Evolutionary conservation across 2,797 vertebrate genomes (phyloP).

Genomic region (Octomys mimax): DNA sequence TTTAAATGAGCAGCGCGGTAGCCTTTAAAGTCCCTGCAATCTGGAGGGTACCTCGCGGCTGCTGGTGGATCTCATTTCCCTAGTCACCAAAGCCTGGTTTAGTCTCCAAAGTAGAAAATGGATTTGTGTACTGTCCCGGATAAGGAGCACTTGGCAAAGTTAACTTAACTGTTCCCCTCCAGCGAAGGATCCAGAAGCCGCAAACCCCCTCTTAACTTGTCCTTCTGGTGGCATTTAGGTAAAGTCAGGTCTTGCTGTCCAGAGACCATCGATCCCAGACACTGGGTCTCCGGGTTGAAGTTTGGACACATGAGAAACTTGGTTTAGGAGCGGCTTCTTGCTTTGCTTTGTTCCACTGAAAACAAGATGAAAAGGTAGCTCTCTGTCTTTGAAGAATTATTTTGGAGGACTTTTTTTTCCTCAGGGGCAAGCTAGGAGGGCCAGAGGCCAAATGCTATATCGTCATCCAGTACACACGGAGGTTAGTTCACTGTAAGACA

Average conservation of each 20-base stretch:
- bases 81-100: neutral
- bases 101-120: neutral
- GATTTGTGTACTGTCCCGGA: neutral
- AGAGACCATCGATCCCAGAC: neutral
- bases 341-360: neutral
- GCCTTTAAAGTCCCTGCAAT: neutral
- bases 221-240: neutral
- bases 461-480: fast-evolving
- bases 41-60: neutral
- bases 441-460: too few relatives aligned
- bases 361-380: slow-evolving; percentile 12
- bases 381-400: slow-evolving; percentile 8
- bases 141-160: neutral
- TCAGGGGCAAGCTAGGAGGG: neutral
- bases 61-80: neutral
- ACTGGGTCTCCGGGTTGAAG: neutral
- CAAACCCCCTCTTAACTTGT: neutral
- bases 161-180: neutral
- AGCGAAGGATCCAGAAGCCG: neutral
- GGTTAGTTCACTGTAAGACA: neutral
- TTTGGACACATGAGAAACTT: neutral
- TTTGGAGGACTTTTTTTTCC: fast-evolving
- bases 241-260: neutral
- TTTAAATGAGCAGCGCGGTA: slow-evolving; percentile 32
- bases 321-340: neutral